Base-by-base conservation (phyloP, 2,797 vertebrate species). In the Ctenosaura bakeri region DNA sequence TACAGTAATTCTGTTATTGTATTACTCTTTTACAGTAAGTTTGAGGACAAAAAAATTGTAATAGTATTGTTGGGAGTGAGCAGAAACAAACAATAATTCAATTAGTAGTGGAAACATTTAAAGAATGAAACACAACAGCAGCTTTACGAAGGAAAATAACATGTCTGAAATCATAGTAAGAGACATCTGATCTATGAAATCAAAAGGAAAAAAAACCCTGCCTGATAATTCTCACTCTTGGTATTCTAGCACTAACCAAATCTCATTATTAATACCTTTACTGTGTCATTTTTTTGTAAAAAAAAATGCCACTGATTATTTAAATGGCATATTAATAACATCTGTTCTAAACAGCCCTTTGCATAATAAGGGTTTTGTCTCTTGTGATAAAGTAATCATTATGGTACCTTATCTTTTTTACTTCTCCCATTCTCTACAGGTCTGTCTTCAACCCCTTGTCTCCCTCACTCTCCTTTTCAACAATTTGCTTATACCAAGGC, bases 211-310 rank as follows among this genome's bases (percentile, higher is more conserved):
- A 56, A 56, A 56, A 46, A 46, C 42, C 42, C 54, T 77, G 29
- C 35, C 46, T 76, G 29, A 86, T 0, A 8, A 0, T 16, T 52
- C 32, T 0, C 90, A 77, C 54, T 59, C 50, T 20, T 81, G 32
- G 32, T 83, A 90, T 90, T 64, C 32, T 78, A 85, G 74, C 26
- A 90, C 80, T 26, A 42, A 78, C 24, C 24, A 78, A 52, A 78
- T 26, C 46, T 52, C 46, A 50, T 79, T 50, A 79, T 79, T 79
- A 6, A 14, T n/a, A n/a, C n/a, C 90, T 85, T 64, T 18, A 64
- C 78, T 92, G 26, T 66, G 86, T 46, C 42, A 46, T 46, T 46
- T 46, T 46, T 82, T 71, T 89, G 88, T 26, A 64, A 38, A 64
- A 59, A 59, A 81, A 35, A 26, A 69, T 0, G n/a, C 18, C 64